Conservation (phyloP, 2,797 vertebrate species). For the Ptychadena robeensis region DNA sequence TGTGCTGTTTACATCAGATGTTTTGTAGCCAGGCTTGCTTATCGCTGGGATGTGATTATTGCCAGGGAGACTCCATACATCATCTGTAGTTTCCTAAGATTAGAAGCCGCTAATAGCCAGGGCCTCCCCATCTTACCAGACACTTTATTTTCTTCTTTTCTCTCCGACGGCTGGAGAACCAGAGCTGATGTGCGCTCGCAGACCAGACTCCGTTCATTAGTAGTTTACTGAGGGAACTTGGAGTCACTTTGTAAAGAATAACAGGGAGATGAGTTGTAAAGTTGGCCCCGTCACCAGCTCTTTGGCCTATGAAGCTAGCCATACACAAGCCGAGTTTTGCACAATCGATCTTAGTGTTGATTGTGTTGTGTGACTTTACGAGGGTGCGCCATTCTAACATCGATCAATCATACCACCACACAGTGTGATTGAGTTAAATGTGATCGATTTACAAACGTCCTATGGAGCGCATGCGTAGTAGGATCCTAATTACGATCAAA, state of each 20-base stretch:
- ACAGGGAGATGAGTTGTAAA: background rate
- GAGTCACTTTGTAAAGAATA: constrained; percentile 7
- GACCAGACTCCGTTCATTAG: background rate
- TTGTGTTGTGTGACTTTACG: too few relatives aligned
- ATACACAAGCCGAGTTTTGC: too few relatives aligned
- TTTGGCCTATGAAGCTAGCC: too few relatives aligned
- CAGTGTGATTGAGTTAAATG: too few relatives aligned
- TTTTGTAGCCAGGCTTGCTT: constrained; percentile 65
- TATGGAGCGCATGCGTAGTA: too few relatives aligned
- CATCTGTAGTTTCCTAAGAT: constrained; percentile 66
- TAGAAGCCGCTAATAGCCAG: constrained; percentile 63
- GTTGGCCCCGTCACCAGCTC: too few relatives aligned
- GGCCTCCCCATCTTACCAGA: constrained; percentile 66
- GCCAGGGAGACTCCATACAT: constrained; percentile 65
- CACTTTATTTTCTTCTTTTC: background rate
- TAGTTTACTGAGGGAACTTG: constrained; percentile 6
- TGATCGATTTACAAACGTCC: too few relatives aligned
- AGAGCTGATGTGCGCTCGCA: background rate
- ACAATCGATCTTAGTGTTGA: too few relatives aligned
- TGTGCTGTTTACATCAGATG: constrained; percentile 66
- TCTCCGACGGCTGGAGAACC: background rate
- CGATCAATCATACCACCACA: too few relatives aligned
- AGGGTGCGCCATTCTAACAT: too few relatives aligned
- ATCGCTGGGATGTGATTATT: constrained; percentile 66
- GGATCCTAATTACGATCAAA: too few relatives aligned